Base-by-base conservation (phyloP, 2,888 invertebrate species). In the Eremobia ochroleuca region DNA sequence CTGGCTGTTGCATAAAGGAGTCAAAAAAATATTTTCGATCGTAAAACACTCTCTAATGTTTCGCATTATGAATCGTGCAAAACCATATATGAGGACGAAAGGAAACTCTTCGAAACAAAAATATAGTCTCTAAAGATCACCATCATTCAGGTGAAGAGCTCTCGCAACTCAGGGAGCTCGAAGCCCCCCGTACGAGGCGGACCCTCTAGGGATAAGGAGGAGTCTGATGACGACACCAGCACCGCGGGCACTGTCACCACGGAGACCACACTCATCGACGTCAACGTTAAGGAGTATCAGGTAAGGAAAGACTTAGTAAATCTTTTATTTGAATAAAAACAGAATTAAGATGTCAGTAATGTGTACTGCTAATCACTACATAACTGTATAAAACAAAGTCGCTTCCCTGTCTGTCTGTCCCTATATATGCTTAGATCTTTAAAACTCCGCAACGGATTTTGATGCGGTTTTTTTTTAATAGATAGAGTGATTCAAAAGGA, bases 241-340 rank as follows among this genome's bases (percentile, higher is more conserved):
- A 96, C 96, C 31, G 93, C 97, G 2, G 96, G 96, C 8, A 98
- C 98, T 2, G 97, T 97, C 85, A 98, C 98, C 65, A 98, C 98
- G 0, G 98, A 98, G 67, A 97, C 97, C 1, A 98, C 98, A 34
- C 94, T 98, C 6, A 97, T 97, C 2, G 97, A 97, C 79, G 93
- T 95, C 34, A 97, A 97, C 86, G 97, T 97, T 88, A 97, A 95
- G 79, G 97, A 97, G 74, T 96, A 97, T 85, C 97, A 97, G 97
- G 97, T 96, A 31, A 28, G 8, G 58, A 59, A 59, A 28, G 58
- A 58, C 28, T 31, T 31, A 8, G 31, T 31, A 49, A 49, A 9
- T 31, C 25, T 25, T 25, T 25, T 25, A 31, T 67, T 31, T 49
- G 15, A 3, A 46, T 67, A 66, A 46, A 67, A 67, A 0, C 31